A percentile compares a stretch with the other conserved stretches of the same genome.
Conservation (phyloP, 2,888 invertebrate species). For the Bursaphelenchus okinawaensis region DNA sequence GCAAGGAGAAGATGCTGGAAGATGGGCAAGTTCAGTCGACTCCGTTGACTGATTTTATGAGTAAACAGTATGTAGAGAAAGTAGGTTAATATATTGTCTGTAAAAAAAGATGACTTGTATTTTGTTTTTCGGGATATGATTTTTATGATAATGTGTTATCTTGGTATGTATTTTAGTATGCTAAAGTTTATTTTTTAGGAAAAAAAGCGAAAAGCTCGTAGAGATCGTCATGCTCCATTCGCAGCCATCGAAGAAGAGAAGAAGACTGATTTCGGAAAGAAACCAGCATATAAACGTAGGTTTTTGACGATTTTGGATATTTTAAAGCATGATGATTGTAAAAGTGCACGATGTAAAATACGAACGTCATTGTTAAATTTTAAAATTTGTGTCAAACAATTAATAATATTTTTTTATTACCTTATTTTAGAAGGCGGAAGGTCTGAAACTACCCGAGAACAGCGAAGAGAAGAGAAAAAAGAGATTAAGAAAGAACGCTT, state of each 20-base stretch:
- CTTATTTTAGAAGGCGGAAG: too few species aligned
- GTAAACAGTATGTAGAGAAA: constrained; percentile 25
- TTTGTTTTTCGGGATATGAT: too few species aligned
- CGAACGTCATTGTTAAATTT: too few species aligned
- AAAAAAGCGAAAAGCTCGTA: constrained; percentile 7
- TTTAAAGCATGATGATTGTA: too few species aligned
- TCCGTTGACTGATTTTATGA: constrained; percentile 31
- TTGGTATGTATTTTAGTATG: background rate
- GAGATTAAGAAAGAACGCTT: background rate
- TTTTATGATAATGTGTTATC: too few species aligned
- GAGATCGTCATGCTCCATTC: background rate
- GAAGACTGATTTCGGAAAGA: constrained; percentile 3
- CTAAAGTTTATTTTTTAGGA: constrained; percentile 2
- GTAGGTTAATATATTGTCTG: constrained; percentile 15
- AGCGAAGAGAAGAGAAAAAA: constrained; percentile 7
- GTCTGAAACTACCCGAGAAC: too few species aligned
- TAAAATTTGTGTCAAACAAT: too few species aligned
- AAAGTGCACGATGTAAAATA: constrained; percentile 2
- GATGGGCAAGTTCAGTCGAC: constrained; percentile 22
- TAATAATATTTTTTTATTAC: too few species aligned
- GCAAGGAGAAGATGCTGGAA: constrained; percentile 22
- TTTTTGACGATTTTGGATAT: too few species aligned
- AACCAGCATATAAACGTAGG: too few species aligned
- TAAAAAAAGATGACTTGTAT: too few species aligned
- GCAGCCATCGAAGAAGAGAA: background rate